Conservation (phyloP, 2,113 vertebrate genomes). For the Ptilorrhoa leucosticta region DNA sequence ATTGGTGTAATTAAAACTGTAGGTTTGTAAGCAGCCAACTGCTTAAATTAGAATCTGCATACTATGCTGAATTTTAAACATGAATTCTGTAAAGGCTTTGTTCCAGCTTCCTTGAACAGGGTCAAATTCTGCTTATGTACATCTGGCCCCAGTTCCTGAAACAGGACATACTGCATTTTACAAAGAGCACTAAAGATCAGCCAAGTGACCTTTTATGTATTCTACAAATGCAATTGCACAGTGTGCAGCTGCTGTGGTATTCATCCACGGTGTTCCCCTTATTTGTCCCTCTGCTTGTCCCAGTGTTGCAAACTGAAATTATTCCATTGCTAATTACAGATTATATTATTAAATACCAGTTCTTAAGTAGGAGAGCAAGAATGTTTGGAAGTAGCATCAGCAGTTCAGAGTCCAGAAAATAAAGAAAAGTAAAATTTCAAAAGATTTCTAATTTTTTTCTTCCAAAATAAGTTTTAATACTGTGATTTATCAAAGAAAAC, state of each 20-base stretch:
- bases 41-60: not conserved
- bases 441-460: not conserved
- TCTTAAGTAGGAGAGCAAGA: not conserved
- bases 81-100: not conserved
- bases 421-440: not conserved
- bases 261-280: constrained; percentile 29
- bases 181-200: not conserved
- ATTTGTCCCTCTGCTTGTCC: constrained; percentile 22
- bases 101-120: not conserved
- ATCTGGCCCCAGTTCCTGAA: not conserved
- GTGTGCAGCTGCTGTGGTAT: constrained; percentile 14
- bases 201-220: constrained; percentile 8
- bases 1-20: not conserved
- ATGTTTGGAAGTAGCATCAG: not conserved
- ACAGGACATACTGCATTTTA: constrained; percentile 13
- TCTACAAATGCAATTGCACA: constrained; percentile 1
- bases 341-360: not conserved
- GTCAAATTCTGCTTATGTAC: not conserved
- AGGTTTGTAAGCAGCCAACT: not conserved
- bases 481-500: not conserved
- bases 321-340: not conserved
- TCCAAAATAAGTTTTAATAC: not conserved
- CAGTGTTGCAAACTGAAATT: not conserved
- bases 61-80: not conserved
- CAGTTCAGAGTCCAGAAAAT: not conserved